Percentiles rank a stretch among this genome's conserved stretches.
Evolutionary conservation across 1,140 invertebrate species (phyloP).

Genomic region (Ceratina calcarata): DNA sequence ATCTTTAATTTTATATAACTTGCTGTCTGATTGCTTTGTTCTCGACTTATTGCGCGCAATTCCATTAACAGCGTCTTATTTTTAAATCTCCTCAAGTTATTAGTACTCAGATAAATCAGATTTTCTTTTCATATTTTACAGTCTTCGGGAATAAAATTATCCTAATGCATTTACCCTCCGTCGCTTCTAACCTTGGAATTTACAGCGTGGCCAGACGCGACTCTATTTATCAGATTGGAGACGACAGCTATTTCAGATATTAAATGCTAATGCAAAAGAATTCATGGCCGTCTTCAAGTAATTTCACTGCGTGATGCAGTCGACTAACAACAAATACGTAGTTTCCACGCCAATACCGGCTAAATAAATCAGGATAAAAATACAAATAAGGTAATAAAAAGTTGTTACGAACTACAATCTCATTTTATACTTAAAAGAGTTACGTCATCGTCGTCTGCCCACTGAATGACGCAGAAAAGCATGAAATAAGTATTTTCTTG

Average conservation of each 20-base stretch:
- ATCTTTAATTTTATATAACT: background rate
- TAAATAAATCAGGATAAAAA: background rate
- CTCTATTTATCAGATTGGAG: conserved; percentile 7
- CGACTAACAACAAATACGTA: background rate
- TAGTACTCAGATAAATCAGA: background rate
- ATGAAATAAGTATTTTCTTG: background rate
- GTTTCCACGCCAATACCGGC: no score
- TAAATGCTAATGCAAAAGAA: conserved; percentile 1
- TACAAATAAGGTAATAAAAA: background rate
- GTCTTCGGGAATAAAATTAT: background rate
- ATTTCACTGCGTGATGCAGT: background rate
- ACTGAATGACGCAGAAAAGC: background rate
- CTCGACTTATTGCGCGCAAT: background rate
- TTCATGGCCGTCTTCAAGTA: background rate
- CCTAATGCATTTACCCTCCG: background rate
- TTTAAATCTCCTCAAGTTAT: no score
- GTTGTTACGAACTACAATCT: background rate
- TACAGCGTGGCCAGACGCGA: background rate
- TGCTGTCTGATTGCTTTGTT: background rate
- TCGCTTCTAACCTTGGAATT: conserved; percentile 1
- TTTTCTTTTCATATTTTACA: background rate
- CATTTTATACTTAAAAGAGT: no score
- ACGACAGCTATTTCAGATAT: conserved; percentile 26
- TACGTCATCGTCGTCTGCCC: no score
- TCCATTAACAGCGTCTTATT: no score